Percentiles rank a stretch among this genome's conserved stretches.
Conservation (phyloP, 2,113 vertebrate genomes). For the Bufo bufo region DNA sequence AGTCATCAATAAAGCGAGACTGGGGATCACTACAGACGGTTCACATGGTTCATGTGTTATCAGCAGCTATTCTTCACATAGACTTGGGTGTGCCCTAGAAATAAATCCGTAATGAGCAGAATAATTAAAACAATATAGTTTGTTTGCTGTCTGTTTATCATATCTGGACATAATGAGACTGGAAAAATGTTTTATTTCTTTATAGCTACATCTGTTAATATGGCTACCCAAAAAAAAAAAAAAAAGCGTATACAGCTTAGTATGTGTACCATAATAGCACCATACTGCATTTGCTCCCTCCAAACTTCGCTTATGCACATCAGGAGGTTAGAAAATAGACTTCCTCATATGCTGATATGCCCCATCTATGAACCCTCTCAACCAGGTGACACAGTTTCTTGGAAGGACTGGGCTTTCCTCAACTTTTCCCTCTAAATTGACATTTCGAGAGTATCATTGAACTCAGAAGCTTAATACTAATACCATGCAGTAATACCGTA, state of each 20-base stretch:
- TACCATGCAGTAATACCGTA: neutral
- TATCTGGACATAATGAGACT: neutral
- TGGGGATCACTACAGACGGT: neutral
- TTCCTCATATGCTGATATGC: too few species aligned
- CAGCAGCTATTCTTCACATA: neutral
- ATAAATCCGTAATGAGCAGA: neutral
- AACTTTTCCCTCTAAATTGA: neutral
- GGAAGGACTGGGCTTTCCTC: too few species aligned
- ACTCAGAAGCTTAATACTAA: neutral
- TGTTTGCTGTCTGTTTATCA: neutral
- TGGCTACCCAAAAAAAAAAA: too few species aligned
- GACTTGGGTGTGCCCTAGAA: neutral
- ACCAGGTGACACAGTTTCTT: too few species aligned
- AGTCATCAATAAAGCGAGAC: neutral
- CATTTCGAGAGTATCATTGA: neutral
- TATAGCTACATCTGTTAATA: too few species aligned
- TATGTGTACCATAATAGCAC: too few species aligned
- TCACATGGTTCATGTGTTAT: neutral
- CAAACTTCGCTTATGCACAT: too few species aligned
- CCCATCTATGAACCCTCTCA: too few species aligned
- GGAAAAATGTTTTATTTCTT: neutral
- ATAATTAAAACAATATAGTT: neutral
- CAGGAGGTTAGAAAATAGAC: too few species aligned
- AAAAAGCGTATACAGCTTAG: too few species aligned
- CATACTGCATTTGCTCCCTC: too few species aligned